Base-by-base conservation (phyloP, 2,888 invertebrate genomes). In the Dryobota labecula region DNA sequence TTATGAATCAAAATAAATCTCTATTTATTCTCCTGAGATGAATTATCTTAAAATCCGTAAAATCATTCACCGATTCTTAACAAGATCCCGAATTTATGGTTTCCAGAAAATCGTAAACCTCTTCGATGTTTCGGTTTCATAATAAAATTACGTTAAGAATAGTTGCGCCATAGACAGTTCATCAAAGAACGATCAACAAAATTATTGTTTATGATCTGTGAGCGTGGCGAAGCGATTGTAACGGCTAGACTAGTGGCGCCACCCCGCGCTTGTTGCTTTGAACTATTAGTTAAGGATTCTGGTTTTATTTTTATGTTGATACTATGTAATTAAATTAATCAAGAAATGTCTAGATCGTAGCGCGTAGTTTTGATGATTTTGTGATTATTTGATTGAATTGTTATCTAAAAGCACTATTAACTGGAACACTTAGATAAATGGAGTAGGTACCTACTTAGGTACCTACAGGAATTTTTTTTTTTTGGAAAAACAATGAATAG, bases 181-280 rank as follows among this genome's bases (percentile, higher is more conserved):
- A 87, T 88, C 84, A 88, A 83, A 83, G 83, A 86, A 79, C 82
- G 84, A 88, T 89, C 81, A 87, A 88, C 81, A 86, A 84, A 88
- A 85, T 88, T 86, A 90, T 92, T 89, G 86, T 91, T 92, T 92
- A 91, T 88, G 89, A 86, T 70, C 89, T 88, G 88, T 89, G 87
- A 89, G 91, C 89, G 90, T 88, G 80, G 82, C 91, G 89, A 90
- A 90, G 82, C 84, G 85, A 89, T 90, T 85, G 83, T 76, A 81
- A 80, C 86, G 85, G 76, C 80, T 85, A 80, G 88, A 88, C 90
- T 83, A 76, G 88, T 91, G 92, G 93, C 93, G 93, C 93, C 93
- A 93, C 91, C 93, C 92, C 73, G 84, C 76, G 85, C 86, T 88
- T 77, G 82, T 90, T 90, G 87, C 72, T 60, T 73, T 82, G 84